Evolutionary conservation across 2,113 vertebrate genomes (phyloP), one percentile per base, ranked within the genome.

Genomic region (Ploceus nigricollis): DNA sequence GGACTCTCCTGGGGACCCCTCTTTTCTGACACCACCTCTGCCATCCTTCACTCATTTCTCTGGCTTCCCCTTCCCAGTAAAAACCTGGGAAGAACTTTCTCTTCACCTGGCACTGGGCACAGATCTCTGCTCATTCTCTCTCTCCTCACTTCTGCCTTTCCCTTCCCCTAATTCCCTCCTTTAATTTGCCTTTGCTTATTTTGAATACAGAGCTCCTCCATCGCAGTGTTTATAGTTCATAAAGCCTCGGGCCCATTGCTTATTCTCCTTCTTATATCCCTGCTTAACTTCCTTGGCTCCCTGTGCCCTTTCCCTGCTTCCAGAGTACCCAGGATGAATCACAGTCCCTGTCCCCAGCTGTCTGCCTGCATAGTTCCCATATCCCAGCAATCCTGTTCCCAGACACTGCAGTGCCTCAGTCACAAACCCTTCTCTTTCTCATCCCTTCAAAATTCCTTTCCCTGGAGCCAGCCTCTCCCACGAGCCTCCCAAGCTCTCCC

Each of bases 121-220:
- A 28, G 63, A 51, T 78, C 87, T 90, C 75, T 81, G 56, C 65
- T 89, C 64, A 0, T 37, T 33, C 23, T n/a, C 50, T 45, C 63
- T 47, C 76, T 83, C n/a, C 60, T 89, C 73, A 9, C 24, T 28
- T 30, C 22, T 77, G 23, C 2, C 47, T 83, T 31, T 84, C 63
- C 79, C 61, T 83, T 72, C 69, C 65, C 45, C 44, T 56, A 11
- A 15, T 56, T 47, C 76, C 53, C 60, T 89, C 47, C 53, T 95
- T 95, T 91, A 90, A 94, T 95, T 90, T 93, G 85, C 84, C 82
- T 96, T 86, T 96, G 92, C 92, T 96, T 96, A 65, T 95, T 96
- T 96, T 89, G 87, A 93, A 47, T 94, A 69, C 85, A 95, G 58
- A 94, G 77, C 91, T 93, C 57, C 68, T 80, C 82, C 86, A 78